Percentiles rank a stretch among this genome's conserved stretches.
Conservation (phyloP, 1,140 invertebrate genomes). For the Chionoecetes opilio region DNA sequence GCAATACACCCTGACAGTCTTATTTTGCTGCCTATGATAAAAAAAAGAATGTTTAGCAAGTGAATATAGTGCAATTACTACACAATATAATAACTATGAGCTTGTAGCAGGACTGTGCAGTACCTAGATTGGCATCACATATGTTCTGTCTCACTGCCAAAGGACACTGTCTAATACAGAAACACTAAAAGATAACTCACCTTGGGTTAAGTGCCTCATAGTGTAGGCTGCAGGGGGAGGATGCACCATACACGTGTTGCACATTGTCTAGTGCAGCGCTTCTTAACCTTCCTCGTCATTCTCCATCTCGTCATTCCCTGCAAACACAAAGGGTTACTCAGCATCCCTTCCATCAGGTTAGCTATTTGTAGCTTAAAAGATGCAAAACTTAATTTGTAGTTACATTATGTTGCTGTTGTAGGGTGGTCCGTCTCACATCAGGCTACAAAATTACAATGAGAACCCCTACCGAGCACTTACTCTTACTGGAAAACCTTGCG, state of each 20-base stretch:
- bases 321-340: not conserved
- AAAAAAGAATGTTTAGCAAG: no score
- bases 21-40: not conserved
- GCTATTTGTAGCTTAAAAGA: not conserved
- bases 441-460: no score
- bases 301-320: not conserved
- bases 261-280: not conserved
- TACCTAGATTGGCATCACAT: slow-evolving; percentile 55
- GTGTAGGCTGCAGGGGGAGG: slow-evolving; percentile 34
- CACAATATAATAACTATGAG: not conserved
- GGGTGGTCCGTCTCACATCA: no score
- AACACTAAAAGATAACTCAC: slow-evolving; percentile 3
- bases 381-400: not conserved
- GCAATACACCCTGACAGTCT: not conserved
- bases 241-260: not conserved
- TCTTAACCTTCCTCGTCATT: not conserved
- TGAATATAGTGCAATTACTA: no score
- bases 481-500: no score
- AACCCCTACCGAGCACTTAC: no score
- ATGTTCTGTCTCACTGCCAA: slow-evolving; percentile 74
- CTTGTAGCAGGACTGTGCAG: not conserved
- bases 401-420: not conserved
- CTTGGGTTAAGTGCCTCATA: slow-evolving; percentile 7
- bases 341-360: not conserved
- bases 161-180: slow-evolving; percentile 53